Evolutionary conservation across 2,797 vertebrate genomes (phyloP).

Genomic region (Antrozous pallidus): DNA sequence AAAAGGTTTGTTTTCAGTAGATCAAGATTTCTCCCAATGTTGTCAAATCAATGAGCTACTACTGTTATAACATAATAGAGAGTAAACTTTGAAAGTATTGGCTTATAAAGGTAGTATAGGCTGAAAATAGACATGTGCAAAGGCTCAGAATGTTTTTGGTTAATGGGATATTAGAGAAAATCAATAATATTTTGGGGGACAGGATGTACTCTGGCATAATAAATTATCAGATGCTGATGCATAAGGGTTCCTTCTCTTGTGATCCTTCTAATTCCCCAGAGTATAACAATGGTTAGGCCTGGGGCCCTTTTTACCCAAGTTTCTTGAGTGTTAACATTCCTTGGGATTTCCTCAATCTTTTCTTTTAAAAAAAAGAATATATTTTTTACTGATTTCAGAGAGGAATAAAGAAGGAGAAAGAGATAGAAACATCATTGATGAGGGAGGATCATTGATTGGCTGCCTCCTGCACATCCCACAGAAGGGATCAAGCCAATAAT

Average conservation of each 20-base stretch:
- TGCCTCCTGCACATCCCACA: no score
- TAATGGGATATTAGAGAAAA: conserved; percentile 17
- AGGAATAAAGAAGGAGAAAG: no score
- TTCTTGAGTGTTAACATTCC: not conserved
- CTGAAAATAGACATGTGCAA: not conserved
- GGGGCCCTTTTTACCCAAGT: not conserved
- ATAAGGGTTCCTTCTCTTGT: not conserved
- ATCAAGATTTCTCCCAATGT: not conserved
- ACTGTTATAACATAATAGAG: not conserved
- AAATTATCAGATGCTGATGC: not conserved
- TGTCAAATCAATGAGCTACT: conserved; percentile 12
- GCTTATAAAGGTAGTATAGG: not conserved
- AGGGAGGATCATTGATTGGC: no score
- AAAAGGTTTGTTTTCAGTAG: not conserved
- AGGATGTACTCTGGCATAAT: not conserved
- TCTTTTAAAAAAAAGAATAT: not conserved
- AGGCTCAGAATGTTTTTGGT: not conserved
- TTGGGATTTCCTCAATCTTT: not conserved
- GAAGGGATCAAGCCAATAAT: no score
- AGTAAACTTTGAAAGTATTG: not conserved
- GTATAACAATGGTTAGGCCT: not conserved
- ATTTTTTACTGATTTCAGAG: no score
- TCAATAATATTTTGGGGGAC: not conserved
- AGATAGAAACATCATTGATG: no score
- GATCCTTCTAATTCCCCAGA: not conserved